Percentiles rank a stretch among this genome's conserved stretches.
Evolutionary conservation across 2,797 vertebrate species (phyloP).

Genomic region (Carcharodon carcharias): DNA sequence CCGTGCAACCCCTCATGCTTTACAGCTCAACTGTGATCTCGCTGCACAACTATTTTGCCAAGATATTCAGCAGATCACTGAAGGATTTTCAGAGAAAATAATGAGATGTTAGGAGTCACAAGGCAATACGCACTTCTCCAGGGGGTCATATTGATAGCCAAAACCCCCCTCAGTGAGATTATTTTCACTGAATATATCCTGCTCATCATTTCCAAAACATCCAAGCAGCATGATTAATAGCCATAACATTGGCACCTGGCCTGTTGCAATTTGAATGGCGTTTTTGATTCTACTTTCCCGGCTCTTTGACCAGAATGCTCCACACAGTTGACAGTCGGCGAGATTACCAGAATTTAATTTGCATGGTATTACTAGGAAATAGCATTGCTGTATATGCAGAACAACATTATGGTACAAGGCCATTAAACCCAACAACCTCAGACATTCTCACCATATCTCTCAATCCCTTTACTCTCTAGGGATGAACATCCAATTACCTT

Average conservation of each 20-base stretch:
- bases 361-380: neutral
- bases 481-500: neutral
- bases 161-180: neutral
- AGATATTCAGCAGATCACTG: neutral
- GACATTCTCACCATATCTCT: neutral
- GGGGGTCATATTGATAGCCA: neutral
- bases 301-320: neutral
- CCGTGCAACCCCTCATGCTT: neutral
- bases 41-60: neutral
- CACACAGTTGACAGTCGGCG: neutral
- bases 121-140: neutral
- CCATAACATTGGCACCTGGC: constrained; percentile 3
- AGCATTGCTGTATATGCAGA: neutral
- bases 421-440: neutral
- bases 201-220: neutral
- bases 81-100: neutral
- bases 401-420: neutral
- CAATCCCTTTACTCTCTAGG: neutral
- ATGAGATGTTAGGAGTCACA: neutral
- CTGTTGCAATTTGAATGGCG: neutral
- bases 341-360: neutral
- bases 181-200: neutral
- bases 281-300: neutral
- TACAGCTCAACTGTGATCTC: neutral
- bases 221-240: neutral